phyloP scores from a whole-genome alignment of 1,140 invertebrate species.

The Laupala kohalensis region DNA sequence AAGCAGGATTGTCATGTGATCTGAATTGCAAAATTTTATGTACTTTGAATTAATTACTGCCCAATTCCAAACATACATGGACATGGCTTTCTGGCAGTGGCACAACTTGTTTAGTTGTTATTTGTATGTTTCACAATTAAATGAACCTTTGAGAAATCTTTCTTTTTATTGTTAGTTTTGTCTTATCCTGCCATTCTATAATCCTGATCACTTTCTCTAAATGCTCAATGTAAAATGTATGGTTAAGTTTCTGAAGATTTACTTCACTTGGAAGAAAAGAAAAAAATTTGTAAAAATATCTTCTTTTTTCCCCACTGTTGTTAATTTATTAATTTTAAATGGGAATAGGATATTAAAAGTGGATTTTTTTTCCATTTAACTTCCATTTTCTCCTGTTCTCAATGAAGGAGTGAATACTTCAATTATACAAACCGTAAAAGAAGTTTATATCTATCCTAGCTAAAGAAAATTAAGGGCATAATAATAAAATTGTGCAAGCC shows the following conservation, averaged over 20 bases:
- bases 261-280: too few species aligned
- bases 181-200: neutral
- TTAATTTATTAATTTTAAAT: too few species aligned
- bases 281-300: too few species aligned
- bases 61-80: neutral
- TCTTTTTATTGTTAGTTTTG: neutral
- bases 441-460: too few species aligned
- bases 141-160: neutral
- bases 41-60: neutral
- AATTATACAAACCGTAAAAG: too few species aligned
- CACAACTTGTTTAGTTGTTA: neutral
- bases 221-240: neutral
- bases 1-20: neutral
- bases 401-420: too few species aligned
- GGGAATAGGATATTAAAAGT: too few species aligned
- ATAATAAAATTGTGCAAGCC: too few species aligned
- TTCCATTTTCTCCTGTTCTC: too few species aligned
- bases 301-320: too few species aligned
- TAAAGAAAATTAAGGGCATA: too few species aligned
- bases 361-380: too few species aligned
- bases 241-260: neutral
- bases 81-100: neutral
- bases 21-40: neutral
- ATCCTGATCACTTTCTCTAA: neutral
- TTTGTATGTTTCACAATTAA: neutral